Evolutionary conservation across 2,888 invertebrate species (phyloP), one percentile per base, ranked within the genome.

Genomic region (Orgyia antiqua): DNA sequence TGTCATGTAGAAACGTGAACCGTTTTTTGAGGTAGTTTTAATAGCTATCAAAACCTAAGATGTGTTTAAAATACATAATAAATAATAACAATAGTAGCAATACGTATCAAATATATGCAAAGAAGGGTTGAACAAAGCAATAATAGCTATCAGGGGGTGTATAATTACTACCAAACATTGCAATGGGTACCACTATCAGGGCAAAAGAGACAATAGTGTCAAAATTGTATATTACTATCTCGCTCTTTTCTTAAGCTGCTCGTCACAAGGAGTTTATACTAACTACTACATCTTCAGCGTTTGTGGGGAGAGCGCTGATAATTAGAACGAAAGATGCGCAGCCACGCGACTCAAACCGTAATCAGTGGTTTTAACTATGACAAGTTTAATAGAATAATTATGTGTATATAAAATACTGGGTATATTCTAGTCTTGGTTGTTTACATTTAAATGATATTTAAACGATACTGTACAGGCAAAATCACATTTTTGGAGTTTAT

Each of bases 251-350:
- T 57, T 60, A 60, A 66, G 65, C 57, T 50, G 53, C 59, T 58
- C 54, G 53, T 61, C 61, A 67, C 58, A 51, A 61, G 61, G 61
- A 63, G 62, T 62, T 63, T 58, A 66, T 56, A 54, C n/a, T n/a
- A n/a, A n/a, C n/a, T n/a, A n/a, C 55, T 53, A 56, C 56, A 58
- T 64, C 59, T 58, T 51, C 48, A 49, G 63, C 72, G 66, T 68
- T 73, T 68, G 67, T 62, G 57, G 66, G 60, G 61, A 59, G 68
- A 65, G 63, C 64, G 69, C 64, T 76, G 69, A 75, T 83, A 83
- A 84, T 84, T 80, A 82, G 78, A 69, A 64, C 63, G 68, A 66
- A 73, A 75, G 78, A 84, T 84, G 83, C 83, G 73, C 69, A 67
- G 69, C 71, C 83, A 83, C 79, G 82, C 71, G 68, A 65, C 71